A percentile compares a stretch with the other conserved stretches of the same genome.
Evolutionary conservation across 2,797 vertebrate genomes (phyloP).

Genomic region (Meda fulgida): DNA sequence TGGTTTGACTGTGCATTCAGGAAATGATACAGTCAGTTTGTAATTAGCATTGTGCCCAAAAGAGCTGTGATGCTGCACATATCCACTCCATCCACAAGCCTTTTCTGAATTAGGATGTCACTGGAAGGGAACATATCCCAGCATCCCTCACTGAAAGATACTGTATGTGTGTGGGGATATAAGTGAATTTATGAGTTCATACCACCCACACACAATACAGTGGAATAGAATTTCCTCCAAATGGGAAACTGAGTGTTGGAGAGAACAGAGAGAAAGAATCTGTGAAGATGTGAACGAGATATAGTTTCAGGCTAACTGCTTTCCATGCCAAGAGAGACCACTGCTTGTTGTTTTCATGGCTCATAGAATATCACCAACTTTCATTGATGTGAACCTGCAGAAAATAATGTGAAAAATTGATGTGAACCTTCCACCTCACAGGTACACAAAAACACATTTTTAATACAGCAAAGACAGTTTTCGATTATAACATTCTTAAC

Average conservation of each 20-base stretch:
- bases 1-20: constrained; percentile 31
- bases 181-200: constrained; percentile 30
- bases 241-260: constrained; percentile 2
- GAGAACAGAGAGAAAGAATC: constrained; percentile 3
- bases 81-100: constrained; percentile 19
- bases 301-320: constrained; percentile 9
- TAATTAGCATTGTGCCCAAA: constrained; percentile 28
- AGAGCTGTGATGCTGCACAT: constrained; percentile 10
- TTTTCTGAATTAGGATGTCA: constrained; percentile 51
- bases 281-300: constrained; percentile 20
- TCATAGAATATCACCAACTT: constrained; percentile 19
- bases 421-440: constrained; percentile 1
- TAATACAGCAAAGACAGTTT: background rate
- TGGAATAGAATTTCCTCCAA: constrained; percentile 25
- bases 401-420: too few relatives aligned
- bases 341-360: background rate
- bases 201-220: constrained; percentile 66
- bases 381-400: constrained; percentile 11
- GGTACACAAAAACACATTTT: background rate
- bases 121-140: constrained; percentile 26
- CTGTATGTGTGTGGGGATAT: constrained; percentile 41
- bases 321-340: background rate
- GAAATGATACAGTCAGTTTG: constrained; percentile 20
- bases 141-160: constrained; percentile 41
- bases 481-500: too few relatives aligned